Base-by-base conservation (phyloP, 1,140 invertebrate genomes). In the Drosophila tani region DNA sequence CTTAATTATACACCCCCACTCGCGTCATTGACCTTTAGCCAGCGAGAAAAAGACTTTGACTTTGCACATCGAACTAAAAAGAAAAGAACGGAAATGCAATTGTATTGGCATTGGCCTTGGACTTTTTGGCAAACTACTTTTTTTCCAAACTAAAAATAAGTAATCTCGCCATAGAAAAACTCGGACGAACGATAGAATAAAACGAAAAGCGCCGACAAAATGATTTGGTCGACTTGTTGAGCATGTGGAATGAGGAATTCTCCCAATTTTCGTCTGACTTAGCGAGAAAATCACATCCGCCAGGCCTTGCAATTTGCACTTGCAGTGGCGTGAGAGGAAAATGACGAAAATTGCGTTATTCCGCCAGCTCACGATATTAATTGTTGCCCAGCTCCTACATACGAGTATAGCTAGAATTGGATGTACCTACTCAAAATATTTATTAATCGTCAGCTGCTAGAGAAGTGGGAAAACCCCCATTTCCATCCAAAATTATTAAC, bases 61-160 rank as follows among this genome's bases (percentile, higher is more conserved):
- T 83, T 83, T 59, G 43, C 60, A 24, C 19, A 60, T 64, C 29
- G 56, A 46, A 53, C 43, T 19, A 38, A 76, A 75, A 38, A 60
- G 38, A 59, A 40, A 55, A 68, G 38, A 73, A 82, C 81, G 85
- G 85, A 91, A 91, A 87, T 90, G 75, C 85, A 75, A 74, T 79
- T 76, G 73, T 65, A 79, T 82, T 85, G 69, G 50, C 80, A 85
- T 91, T 88, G 85, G 83, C 85, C 85, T 90, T 90, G 85, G 85
- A 73, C 85, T 62, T 80, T 80, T 79, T 84, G 73, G 74, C 68
- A 75, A 79, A 82, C 85, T 81, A 83, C 65, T 78, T 81, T 75
- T 56, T 56, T 88, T 90, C 67, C 71, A 79, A 47, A 90, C 85
- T 90, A 90, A 82, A 90, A 91, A 90, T 90, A 88, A 85, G 81